Evolutionary conservation across 2,888 invertebrate genomes (phyloP).

Genomic region (Campoletis raptor): DNA sequence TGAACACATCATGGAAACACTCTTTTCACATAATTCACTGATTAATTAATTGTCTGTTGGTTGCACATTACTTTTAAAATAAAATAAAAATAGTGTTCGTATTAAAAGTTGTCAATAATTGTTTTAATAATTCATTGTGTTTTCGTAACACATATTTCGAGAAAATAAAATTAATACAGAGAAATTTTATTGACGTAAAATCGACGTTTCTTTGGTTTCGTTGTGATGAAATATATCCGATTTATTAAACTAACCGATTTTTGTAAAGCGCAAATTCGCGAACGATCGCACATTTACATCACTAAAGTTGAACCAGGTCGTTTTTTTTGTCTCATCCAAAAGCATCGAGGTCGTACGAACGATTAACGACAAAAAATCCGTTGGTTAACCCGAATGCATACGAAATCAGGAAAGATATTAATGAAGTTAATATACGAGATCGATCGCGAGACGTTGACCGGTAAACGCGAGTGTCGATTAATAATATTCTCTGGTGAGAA

Average conservation of each 20-base stretch:
- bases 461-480: conserved; percentile 12
- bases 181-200: too few species aligned
- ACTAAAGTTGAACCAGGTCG: background rate
- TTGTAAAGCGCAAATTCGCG: background rate
- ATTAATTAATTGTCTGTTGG: background rate
- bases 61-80: background rate
- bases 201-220: background rate
- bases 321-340: background rate
- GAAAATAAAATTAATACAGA: too few species aligned
- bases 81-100: background rate
- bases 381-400: conserved; percentile 70
- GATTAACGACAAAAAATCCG: conserved; percentile 52
- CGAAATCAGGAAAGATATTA: conserved; percentile 26
- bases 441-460: conserved; percentile 26
- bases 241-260: background rate
- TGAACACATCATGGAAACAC: conserved; percentile 3
- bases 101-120: background rate
- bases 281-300: background rate
- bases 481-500: background rate
- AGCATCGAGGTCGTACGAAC: background rate
- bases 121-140: background rate
- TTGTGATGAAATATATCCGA: background rate
- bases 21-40: conserved; percentile 39
- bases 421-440: conserved; percentile 13
- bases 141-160: background rate